Base-by-base conservation (phyloP, 2,113 vertebrate genomes). In the Tachycineta bicolor region DNA sequence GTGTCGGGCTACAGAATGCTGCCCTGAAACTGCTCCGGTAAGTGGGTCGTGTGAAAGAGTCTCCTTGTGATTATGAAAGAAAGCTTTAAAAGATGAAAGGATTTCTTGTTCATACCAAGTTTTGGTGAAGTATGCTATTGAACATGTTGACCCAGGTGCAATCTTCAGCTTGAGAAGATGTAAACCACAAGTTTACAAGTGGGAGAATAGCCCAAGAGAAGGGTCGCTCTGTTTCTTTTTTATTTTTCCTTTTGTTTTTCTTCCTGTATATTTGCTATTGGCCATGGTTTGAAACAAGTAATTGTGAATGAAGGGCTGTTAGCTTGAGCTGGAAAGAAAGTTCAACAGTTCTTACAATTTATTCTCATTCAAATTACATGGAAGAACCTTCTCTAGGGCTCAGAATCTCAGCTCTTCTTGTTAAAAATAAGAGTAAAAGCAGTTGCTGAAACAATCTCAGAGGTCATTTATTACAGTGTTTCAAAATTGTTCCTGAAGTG, bases 1-100 rank as follows among this genome's bases (percentile, higher is more conserved):
- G 95, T 95, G 92, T 93, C 90, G 76, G 73, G 37, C 76, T 84
- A 43, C 56, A 89, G 83, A 95, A 93, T 89, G 76, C 49, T 90
- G 86, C 47, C 60, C 89, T 95, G 94, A 67, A 89, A 91, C 87
- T 92, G 56, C 80, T 81, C 49, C 0, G 0, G 62, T 83, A 91
- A 87, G 93, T 91, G 78, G 55, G 67, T 95, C 12, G 2, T 91
- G 85, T 95, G 88, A 93, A 90, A 86, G 49, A 89, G 33, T 49
- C 63, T 76, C 44, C 63, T 43, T 22, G 13, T 63, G 87, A 82
- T 96, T 90, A 59, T 63, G 91, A 95, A 96, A 93, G 74, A 88
- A 89, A 87, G 41, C 34, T 90, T 64, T 75, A 33, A 64, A 70
- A 81, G 79, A 81, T 89, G 41, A 84, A 93, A 86, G 47, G 39